A percentile compares a stretch with the other conserved stretches of the same genome.
Conservation (phyloP, 2,113 vertebrate genomes). For the Ranitomeya variabilis region DNA sequence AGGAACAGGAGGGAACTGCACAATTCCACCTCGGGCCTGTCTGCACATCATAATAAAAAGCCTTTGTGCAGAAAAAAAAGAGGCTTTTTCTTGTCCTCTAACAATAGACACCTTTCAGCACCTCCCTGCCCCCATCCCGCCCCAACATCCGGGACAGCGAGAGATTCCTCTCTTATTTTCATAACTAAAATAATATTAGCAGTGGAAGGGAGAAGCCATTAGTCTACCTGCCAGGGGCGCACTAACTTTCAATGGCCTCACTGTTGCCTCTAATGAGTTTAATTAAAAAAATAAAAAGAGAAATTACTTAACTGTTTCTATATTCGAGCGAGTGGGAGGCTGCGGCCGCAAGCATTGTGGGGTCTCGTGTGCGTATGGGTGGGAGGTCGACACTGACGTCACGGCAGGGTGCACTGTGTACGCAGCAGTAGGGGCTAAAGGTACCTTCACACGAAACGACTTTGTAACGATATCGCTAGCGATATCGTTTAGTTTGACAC, state of each 20-base stretch:
- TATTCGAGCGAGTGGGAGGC: not conserved
- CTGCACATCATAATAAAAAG: slow-evolving; percentile 49
- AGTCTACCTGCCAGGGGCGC: slow-evolving; percentile 39
- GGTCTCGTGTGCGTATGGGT: not conserved
- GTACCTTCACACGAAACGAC: too few relatives aligned
- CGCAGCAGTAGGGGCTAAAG: not conserved
- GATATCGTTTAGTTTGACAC: too few relatives aligned
- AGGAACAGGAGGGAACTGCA: slow-evolving; percentile 45
- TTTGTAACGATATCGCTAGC: too few relatives aligned
- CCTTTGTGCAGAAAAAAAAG: slow-evolving; percentile 41
- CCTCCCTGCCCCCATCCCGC: slow-evolving; percentile 15
- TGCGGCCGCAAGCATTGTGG: not conserved
- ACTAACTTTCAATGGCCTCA: slow-evolving; percentile 38
- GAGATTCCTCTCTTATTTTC: slow-evolving; percentile 42
- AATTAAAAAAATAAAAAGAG: slow-evolving; percentile 31
- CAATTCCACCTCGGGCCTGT: slow-evolving; percentile 44
- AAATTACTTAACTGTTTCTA: slow-evolving; percentile 22
- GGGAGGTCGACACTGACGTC: not conserved
- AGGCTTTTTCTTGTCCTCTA: slow-evolving; percentile 37
- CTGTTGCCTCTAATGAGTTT: slow-evolving; percentile 51
- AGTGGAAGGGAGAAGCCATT: slow-evolving; percentile 13
- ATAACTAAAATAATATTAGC: slow-evolving; percentile 52
- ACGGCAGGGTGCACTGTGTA: not conserved
- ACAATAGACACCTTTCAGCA: slow-evolving; percentile 53
- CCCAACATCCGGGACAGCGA: slow-evolving; percentile 37